Evolutionary conservation across 2,797 vertebrate genomes (phyloP), one percentile per base, ranked within the genome.

Genomic region (Paramormyrops hopkinsi): DNA sequence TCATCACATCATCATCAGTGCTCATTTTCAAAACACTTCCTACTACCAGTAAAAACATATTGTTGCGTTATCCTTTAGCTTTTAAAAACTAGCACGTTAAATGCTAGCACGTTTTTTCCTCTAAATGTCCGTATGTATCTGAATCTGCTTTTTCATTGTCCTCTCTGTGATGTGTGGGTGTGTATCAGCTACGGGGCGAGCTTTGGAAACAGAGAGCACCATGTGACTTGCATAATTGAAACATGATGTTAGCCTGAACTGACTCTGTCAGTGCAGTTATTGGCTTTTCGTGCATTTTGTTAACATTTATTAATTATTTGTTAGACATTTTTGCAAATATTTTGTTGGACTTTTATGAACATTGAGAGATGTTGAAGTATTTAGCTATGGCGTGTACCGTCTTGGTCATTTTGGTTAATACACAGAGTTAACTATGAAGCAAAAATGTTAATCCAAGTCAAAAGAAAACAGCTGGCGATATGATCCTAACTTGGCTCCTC

Each of bases 401-500:
- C 29, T 37, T 17, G 69, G 69, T 73, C 29, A 73, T 37, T 73
- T 73, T 19, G 69, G 14, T 37, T 14, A 73, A 82, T 46, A 82
- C 41, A 46, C 41, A 76, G 69, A 76, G 69, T 76, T 76, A 82
- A 44, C 76, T 46, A 82, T 82, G 41, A 82, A 82, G 76, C 76
- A 82, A 44, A 82, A 19, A 82, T 82, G 76, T 8, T 46, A 41
- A 82, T 3, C 73, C 41, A 8, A 44, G 41, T 82, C 17, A 85
- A 85, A 53, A 85, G 44, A 85, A 50, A 85, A 53, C 48, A 85
- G 44, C 48, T 85, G 83, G 44, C 17, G 50, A 85, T 25, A 53
- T 53, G 22, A 86, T 41, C 6, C 29, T 56, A 86, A 25, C 51
- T 86, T n/a, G 46, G 25, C 50, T 37, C 48, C 85, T 19, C 50